Evolutionary conservation across 2,113 vertebrate genomes (phyloP).

Genomic region (Oreocharis arfaki): DNA sequence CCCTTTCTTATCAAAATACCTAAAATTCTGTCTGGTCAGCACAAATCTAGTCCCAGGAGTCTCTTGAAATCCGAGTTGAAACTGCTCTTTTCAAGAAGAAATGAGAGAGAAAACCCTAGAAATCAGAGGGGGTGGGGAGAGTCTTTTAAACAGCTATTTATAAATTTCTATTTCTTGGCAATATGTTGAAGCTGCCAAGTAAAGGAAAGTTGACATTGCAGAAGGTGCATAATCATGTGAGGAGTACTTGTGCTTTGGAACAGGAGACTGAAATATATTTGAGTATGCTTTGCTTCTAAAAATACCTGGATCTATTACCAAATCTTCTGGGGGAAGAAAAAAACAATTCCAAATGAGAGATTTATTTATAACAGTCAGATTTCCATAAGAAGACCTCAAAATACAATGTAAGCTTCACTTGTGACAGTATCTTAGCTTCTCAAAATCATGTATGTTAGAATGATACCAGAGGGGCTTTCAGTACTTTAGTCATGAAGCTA

Average conservation of each 20-base stretch:
- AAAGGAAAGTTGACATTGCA: not conserved
- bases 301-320: not conserved
- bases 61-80: not conserved
- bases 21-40: not conserved
- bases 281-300: not conserved
- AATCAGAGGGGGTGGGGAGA: fast-evolving
- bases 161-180: not conserved
- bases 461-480: not conserved
- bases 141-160: not conserved
- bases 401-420: not conserved
- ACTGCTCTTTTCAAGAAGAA: not conserved
- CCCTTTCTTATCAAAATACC: not conserved
- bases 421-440: not conserved
- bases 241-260: not conserved
- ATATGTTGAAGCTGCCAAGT: not conserved
- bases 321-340: not conserved
- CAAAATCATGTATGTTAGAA: not conserved
- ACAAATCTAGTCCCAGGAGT: not conserved
- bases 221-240: not conserved
- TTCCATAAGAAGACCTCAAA: not conserved
- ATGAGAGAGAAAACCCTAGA: not conserved
- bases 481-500: not conserved
- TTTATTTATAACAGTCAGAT: conserved; percentile 2
- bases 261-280: not conserved
- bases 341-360: not conserved